Conservation (phyloP, 2,797 vertebrate species). For the Huso huso region DNA sequence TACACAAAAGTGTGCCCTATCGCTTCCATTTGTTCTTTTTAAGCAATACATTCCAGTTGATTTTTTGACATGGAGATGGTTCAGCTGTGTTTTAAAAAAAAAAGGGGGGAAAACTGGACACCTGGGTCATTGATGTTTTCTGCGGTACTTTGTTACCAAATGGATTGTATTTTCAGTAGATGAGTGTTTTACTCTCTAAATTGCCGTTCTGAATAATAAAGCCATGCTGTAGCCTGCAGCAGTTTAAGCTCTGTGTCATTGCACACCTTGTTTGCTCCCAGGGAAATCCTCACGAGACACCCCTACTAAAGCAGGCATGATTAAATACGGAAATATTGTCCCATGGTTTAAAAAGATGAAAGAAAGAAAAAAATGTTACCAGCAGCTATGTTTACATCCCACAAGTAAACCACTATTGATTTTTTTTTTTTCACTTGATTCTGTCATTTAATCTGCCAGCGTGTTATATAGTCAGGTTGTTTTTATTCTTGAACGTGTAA, state of each 20-base stretch:
- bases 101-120: too few relatives aligned
- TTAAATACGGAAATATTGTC: slow-evolving; percentile 22
- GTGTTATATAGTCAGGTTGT: not conserved
- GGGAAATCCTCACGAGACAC: slow-evolving; percentile 6
- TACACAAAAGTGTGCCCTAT: too few relatives aligned
- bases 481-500: not conserved
- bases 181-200: too few relatives aligned
- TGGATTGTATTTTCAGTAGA: too few relatives aligned
- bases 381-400: slow-evolving; percentile 15
- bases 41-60: too few relatives aligned
- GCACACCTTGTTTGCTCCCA: slow-evolving; percentile 12
- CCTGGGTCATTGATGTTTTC: too few relatives aligned
- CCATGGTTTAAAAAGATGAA: slow-evolving; percentile 14
- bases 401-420: not conserved
- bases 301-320: slow-evolving; percentile 10
- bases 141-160: too few relatives aligned
- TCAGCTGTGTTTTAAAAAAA: too few relatives aligned
- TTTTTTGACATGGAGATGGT: too few relatives aligned
- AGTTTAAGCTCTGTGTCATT: slow-evolving; percentile 13
- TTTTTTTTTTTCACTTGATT: not conserved
- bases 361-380: slow-evolving; percentile 16
- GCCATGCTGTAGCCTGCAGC: not conserved
- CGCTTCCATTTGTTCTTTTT: too few relatives aligned
- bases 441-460: too few relatives aligned
- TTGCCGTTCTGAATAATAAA: too few relatives aligned